Evolutionary conservation across 1,140 invertebrate genomes (phyloP).

Genomic region (Drosophila cardini): DNA sequence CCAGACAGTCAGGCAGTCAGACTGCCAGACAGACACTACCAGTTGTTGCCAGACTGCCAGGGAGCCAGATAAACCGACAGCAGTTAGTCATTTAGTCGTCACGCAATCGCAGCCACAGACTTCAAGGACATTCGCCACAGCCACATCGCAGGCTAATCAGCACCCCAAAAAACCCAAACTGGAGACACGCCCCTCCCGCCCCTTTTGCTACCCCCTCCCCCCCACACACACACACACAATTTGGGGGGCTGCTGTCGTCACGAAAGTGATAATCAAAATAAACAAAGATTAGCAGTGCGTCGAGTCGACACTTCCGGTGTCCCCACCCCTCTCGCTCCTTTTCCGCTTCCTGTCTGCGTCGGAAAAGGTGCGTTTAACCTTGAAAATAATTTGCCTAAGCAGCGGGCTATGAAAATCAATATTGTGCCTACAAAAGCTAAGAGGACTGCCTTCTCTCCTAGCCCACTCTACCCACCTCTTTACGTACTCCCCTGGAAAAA

Average conservation of each 20-base stretch:
- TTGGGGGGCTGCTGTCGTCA: conserved; percentile 18
- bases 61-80: conserved; percentile 5
- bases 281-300: conserved; percentile 67
- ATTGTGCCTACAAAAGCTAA: conserved; percentile 10
- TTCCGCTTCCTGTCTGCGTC: conserved; percentile 1
- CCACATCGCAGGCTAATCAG: conserved; percentile 52
- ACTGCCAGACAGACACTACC: conserved; percentile 8
- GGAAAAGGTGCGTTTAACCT: conserved; percentile 53
- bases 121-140: conserved; percentile 60
- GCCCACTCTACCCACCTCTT: neutral
- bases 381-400: conserved; percentile 43
- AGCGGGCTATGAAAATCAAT: conserved; percentile 68
- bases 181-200: neutral
- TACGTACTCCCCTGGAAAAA: conserved; percentile 25
- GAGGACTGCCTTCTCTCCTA: neutral
- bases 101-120: conserved; percentile 35
- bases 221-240: neutral
- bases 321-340: neutral
- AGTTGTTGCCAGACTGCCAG: conserved; percentile 5
- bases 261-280: conserved; percentile 81
- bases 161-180: neutral
- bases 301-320: neutral
- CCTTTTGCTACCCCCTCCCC: too few species aligned
- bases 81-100: conserved; percentile 38
- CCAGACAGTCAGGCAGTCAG: conserved; percentile 5